phyloP scores from a whole-genome alignment of 2,888 invertebrate genomes.

The Eudemis profundana region DNA sequence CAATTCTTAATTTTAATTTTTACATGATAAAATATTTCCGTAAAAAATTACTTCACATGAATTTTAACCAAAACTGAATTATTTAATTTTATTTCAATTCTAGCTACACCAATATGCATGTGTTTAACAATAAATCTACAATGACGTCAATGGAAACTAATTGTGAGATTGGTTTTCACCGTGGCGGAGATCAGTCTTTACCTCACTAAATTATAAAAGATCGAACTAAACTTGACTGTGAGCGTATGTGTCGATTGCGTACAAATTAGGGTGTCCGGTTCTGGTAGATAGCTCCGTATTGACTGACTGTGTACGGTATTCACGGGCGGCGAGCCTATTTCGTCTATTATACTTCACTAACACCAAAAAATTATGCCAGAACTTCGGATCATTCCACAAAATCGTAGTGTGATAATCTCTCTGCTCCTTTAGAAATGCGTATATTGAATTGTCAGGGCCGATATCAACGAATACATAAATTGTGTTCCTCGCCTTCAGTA shows the following conservation, averaged over 20 bases:
- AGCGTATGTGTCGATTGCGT: constrained; percentile 61
- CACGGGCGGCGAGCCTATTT: constrained; percentile 34
- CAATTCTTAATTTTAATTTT: constrained; percentile 54
- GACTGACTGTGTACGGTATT: not conserved
- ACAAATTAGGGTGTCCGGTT: constrained; percentile 60
- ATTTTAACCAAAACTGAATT: constrained; percentile 52
- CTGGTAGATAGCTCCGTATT: constrained; percentile 53
- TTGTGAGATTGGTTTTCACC: constrained; percentile 55
- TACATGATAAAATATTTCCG: constrained; percentile 67
- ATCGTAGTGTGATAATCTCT: constrained; percentile 67
- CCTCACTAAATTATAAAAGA: constrained; percentile 73
- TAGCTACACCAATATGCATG: constrained; percentile 37
- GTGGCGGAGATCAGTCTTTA: constrained; percentile 81
- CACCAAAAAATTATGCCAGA: constrained; percentile 67
- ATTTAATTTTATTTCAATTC: constrained; percentile 46
- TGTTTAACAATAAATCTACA: constrained; percentile 34
- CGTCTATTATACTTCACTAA: constrained; percentile 54
- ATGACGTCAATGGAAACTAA: constrained; percentile 44
- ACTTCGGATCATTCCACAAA: constrained; percentile 73
- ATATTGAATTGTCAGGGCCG: constrained; percentile 76
- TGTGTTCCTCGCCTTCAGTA: constrained; percentile 71
- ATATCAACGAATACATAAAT: constrained; percentile 74
- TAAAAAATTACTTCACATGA: constrained; percentile 65
- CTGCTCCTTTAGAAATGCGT: constrained; percentile 75
- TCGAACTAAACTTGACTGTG: constrained; percentile 74